phyloP scores from a whole-genome alignment of 2,888 invertebrate species.

The Rapana venosa region DNA sequence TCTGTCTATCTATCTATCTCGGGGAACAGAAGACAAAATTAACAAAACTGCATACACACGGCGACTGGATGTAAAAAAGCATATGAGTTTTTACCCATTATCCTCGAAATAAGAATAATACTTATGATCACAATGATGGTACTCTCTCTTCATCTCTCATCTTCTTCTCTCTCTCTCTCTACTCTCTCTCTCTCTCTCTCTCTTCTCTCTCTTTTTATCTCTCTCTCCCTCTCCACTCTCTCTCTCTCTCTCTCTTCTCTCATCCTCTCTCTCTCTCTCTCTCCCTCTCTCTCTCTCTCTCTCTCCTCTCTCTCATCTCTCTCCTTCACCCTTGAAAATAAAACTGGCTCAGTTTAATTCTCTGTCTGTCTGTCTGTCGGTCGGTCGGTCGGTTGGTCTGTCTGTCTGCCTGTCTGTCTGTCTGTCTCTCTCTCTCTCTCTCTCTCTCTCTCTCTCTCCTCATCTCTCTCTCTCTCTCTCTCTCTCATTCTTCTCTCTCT shows the following conservation, averaged over 20 bases:
- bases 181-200: neutral
- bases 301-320: neutral
- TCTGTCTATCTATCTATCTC: too few species aligned
- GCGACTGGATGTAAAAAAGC: neutral
- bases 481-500: neutral
- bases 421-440: neutral
- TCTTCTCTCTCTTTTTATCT: neutral
- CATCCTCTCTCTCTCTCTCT: neutral
- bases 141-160: neutral
- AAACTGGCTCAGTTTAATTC: neutral
- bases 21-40: neutral
- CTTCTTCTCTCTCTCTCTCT: neutral
- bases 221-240: neutral
- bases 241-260: neutral
- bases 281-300: neutral
- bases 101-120: neutral
- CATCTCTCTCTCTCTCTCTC: neutral
- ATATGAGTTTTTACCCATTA: neutral
- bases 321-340: neutral
- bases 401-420: neutral
- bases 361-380: neutral
- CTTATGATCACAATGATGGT: neutral
- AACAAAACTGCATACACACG: neutral
- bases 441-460: neutral
- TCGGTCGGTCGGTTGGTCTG: neutral